phyloP scores from a whole-genome alignment of 2,797 vertebrate genomes.

The Rhinatrema bivittatum region DNA sequence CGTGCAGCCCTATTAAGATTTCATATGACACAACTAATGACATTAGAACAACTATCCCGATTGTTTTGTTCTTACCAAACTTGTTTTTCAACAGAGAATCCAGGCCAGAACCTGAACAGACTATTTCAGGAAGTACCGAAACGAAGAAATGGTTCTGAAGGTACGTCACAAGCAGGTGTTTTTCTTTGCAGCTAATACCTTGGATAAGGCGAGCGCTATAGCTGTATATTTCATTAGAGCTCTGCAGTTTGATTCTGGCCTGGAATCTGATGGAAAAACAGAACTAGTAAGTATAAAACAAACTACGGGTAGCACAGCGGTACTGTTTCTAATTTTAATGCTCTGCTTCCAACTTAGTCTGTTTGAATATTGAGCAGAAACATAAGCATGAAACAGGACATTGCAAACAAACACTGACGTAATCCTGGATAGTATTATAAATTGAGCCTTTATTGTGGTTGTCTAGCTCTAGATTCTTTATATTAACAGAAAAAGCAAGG shows the following conservation, averaged over 20 bases:
- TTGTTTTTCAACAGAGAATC: slow-evolving; percentile 98
- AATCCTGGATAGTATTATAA: slow-evolving; percentile 13
- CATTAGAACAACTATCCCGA: slow-evolving; percentile 58
- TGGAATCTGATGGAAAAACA: slow-evolving; percentile 81
- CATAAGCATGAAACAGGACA: no score
- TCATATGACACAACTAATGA: slow-evolving; percentile 53
- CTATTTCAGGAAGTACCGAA: slow-evolving; percentile 97
- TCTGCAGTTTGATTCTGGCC: slow-evolving; percentile 74
- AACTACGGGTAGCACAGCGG: slow-evolving; percentile 51
- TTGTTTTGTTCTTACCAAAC: slow-evolving; percentile 81
- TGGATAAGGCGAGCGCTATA: slow-evolving; percentile 78
- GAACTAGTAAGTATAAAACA: slow-evolving; percentile 75
- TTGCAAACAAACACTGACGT: slow-evolving; percentile 8
- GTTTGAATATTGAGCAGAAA: slow-evolving; percentile 16
- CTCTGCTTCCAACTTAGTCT: slow-evolving; percentile 37
- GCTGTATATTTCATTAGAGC: slow-evolving; percentile 60
- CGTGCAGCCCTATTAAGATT: slow-evolving; percentile 39
- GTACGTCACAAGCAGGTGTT: slow-evolving; percentile 91
- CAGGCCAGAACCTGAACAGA: slow-evolving; percentile 98
- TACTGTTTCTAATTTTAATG: slow-evolving; percentile 37
- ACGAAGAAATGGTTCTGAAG: slow-evolving; percentile 93
- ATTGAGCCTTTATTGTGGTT: slow-evolving; percentile 3
- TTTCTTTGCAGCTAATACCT: slow-evolving; percentile 73
- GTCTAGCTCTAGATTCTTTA: no score
- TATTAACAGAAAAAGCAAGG: no score